Conservation (phyloP, 1,140 invertebrate genomes). For the Riptortus pedestris region DNA sequence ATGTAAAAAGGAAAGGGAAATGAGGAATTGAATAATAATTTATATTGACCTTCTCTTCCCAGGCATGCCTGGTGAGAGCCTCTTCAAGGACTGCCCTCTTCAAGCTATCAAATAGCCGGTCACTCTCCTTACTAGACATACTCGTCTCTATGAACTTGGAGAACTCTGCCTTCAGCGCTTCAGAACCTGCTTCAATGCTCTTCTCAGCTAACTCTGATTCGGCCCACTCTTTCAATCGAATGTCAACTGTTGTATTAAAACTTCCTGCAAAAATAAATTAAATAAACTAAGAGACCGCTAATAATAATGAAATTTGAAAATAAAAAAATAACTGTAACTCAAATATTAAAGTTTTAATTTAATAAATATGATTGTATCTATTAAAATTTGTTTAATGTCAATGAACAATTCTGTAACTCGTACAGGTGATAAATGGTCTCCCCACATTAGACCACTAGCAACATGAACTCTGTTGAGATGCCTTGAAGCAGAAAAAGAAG, state of each 20-base stretch:
- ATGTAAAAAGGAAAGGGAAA: too few relatives aligned
- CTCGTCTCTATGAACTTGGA: conserved; percentile 63
- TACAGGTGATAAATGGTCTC: too few relatives aligned
- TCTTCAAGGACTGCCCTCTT: conserved; percentile 81
- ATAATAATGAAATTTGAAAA: not conserved
- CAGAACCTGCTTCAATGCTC: conserved; percentile 76
- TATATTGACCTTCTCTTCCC: conserved; percentile 72
- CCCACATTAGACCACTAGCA: too few relatives aligned
- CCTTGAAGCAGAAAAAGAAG: too few relatives aligned
- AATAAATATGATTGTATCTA: too few relatives aligned
- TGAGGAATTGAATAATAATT: too few relatives aligned
- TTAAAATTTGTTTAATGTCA: too few relatives aligned
- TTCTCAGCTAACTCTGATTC: conserved; percentile 74
- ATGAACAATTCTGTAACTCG: too few relatives aligned
- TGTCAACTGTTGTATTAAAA: conserved; percentile 95
- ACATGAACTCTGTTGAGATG: too few relatives aligned
- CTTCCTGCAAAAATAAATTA: conserved; percentile 49
- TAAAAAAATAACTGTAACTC: not conserved
- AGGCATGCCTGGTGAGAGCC: conserved; percentile 72
- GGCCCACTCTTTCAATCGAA: conserved; percentile 91
- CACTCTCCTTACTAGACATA: conserved; percentile 51
- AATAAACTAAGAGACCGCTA: conserved; percentile 26
- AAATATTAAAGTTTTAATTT: too few relatives aligned
- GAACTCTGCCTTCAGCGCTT: conserved; percentile 80
- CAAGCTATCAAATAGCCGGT: conserved; percentile 81